These are phyloP conservation scores for Girardia tigrina DNA, from an alignment of 2,888 invertebrate species.

Conservation along the genomic window DNA sequence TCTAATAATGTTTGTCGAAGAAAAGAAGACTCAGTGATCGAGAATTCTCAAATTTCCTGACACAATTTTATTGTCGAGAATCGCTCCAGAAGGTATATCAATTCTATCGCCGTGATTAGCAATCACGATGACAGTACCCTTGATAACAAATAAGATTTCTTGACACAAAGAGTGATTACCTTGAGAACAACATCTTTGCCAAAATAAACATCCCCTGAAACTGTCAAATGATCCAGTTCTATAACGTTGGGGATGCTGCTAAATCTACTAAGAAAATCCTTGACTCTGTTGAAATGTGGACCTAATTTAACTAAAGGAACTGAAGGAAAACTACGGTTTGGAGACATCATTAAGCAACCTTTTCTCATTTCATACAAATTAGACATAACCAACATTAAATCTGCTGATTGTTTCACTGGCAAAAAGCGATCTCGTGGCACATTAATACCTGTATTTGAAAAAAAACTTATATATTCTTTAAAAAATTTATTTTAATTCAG, in stretches of 20 bases:
- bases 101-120: conserved; percentile 98
- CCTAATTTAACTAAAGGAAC: conserved; percentile 93
- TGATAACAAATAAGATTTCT: conserved; percentile 25
- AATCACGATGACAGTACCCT: conserved; percentile 93
- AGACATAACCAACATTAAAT: conserved; percentile 88
- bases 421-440: conserved; percentile 90
- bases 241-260: conserved; percentile 87
- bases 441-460: conserved; percentile 61
- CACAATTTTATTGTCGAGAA: conserved; percentile 94
- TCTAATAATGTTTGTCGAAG: too few relatives aligned
- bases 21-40: conserved; percentile 62
- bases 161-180: conserved; percentile 54
- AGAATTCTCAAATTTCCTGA: conserved; percentile 93
- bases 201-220: conserved; percentile 96
- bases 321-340: conserved; percentile 82
- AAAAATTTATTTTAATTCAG: too few relatives aligned
- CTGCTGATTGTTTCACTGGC: conserved; percentile 96
- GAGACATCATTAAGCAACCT: conserved; percentile 86
- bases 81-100: conserved; percentile 87
- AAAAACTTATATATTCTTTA: too few relatives aligned
- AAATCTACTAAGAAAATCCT: conserved; percentile 79
- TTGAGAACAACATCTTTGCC: conserved; percentile 80
- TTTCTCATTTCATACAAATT: conserved; percentile 74
- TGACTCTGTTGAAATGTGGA: conserved; percentile 79
- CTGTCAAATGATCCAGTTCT: conserved; percentile 92